These are phyloP conservation scores for Iguana delicatissima DNA, from an alignment of 2,797 vertebrate genomes.

Conservation along the genomic window DNA sequence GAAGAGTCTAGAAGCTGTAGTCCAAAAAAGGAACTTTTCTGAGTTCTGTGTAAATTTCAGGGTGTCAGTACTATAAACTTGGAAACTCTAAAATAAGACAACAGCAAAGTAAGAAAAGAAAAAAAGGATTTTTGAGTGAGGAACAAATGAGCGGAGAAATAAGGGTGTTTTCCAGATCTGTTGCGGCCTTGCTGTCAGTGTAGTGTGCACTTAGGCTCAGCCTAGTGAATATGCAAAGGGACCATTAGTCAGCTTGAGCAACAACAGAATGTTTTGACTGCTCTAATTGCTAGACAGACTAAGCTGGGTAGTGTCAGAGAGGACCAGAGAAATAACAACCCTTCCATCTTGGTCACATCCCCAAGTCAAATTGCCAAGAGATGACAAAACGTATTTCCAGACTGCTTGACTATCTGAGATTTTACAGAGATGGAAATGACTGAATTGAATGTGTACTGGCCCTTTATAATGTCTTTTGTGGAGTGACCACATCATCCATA, in stretches of 20 bases:
- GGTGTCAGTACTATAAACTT: not conserved
- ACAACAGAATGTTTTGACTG: not conserved
- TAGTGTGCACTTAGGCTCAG: not conserved
- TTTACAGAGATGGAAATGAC: not conserved
- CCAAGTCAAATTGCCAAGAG: not conserved
- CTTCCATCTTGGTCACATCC: not conserved
- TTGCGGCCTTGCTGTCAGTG: too few relatives aligned
- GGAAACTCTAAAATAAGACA: not conserved
- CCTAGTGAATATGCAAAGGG: not conserved
- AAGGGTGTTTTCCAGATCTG: not conserved
- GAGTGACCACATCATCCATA: not conserved
- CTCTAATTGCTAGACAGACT: too few relatives aligned
- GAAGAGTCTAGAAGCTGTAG: too few relatives aligned
- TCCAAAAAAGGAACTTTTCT: too few relatives aligned
- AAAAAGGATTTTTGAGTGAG: not conserved
- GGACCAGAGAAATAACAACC: not conserved
- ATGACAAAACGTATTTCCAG: not conserved
- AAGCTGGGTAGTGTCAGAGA: too few relatives aligned
- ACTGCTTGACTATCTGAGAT: not conserved
- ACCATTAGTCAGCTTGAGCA: not conserved
- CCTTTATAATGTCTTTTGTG: not conserved
- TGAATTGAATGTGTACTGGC: not conserved
- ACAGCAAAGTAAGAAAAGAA: not conserved
- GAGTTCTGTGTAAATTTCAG: too few relatives aligned
- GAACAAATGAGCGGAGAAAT: not conserved